These are phyloP conservation scores for Chironex yamaguchii DNA, from an alignment of 30 jellyfish, hydroid and myxozoan genomes.

Conservation along the genomic window DNA sequence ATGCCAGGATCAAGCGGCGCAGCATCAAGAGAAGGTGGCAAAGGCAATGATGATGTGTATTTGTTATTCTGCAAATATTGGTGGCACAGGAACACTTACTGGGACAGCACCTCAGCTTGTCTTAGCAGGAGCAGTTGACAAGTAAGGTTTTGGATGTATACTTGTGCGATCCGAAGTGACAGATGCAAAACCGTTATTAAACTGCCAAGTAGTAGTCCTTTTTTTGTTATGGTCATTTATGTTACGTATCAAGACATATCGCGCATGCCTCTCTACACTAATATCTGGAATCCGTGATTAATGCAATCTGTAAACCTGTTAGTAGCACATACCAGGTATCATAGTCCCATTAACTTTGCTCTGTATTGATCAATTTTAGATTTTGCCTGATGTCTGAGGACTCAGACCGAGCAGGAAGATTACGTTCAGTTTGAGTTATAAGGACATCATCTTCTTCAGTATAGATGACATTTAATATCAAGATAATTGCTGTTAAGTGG, in stretches of 20 bases:
- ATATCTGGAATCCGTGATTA: neutral
- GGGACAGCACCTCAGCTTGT: slow-evolving; percentile 98
- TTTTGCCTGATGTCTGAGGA: too few relatives aligned
- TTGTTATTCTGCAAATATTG: slow-evolving; percentile 96
- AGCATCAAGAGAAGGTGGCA: slow-evolving; percentile 59
- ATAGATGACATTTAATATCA: too few relatives aligned
- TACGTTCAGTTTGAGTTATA: too few relatives aligned
- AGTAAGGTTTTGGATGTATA: too few relatives aligned
- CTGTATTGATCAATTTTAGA: too few relatives aligned
- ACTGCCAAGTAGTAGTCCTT: neutral
- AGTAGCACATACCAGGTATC: too few relatives aligned
- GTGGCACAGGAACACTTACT: slow-evolving; percentile 98
- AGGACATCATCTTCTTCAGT: too few relatives aligned
- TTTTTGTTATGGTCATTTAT: neutral
- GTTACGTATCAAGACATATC: neutral
- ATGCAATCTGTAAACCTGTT: too few relatives aligned
- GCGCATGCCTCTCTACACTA: neutral
- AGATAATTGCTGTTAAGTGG: too few relatives aligned
- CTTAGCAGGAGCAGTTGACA: slow-evolving; percentile 89
- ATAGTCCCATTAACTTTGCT: too few relatives aligned
- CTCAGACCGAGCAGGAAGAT: too few relatives aligned
- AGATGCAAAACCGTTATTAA: neutral
- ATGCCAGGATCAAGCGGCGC: slow-evolving; percentile 35
- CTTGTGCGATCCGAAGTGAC: neutral
- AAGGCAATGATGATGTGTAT: slow-evolving; percentile 97